Base-by-base conservation (phyloP, 2,113 vertebrate species). In the Anas platyrhynchos region DNA sequence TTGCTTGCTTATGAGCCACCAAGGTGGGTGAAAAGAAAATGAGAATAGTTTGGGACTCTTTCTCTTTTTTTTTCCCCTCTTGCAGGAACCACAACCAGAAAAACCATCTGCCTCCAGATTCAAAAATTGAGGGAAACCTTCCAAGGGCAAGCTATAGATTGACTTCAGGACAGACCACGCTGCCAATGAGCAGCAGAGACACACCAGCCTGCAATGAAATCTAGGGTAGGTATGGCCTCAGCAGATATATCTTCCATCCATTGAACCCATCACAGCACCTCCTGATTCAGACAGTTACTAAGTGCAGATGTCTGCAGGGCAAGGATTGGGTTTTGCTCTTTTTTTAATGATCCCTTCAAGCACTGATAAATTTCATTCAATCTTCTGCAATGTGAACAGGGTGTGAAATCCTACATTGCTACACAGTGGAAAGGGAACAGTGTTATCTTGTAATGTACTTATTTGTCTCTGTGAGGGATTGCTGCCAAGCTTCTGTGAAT, bases 401-500 rank as follows among this genome's bases (percentile, higher is more conserved):
- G 62, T 79, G 80, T 82, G 72, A 93, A 91, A 74, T 83, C 66
- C 84, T 87, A 29, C 71, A 27, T 76, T 83, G 66, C 80, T 91
- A 23, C 44, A 41, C 55, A 71, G 69, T 62, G 74, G 66, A 85
- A 96, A 87, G 55, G 77, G 74, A 96, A 23, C 75, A 71, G 78
- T 8, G 4, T 91, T 94, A 58, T 95, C 94, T 97, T 91, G 74
- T 82, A 88, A 94, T 85, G 66, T 73, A 85, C 92, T 96, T 92
- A 93, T 92, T 96, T 95, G 88, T 96, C 83, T 96, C 67, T 0
- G 1, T 59, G 86, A 93, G 75, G 86, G 78, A 96, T 75, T 89
- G 67, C 71, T 95, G 92, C 96, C 94, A 96, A 96, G 65, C 71
- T 96, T 93, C 95, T 96, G 86, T 66, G 81, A 94, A 94, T 50